These are phyloP conservation scores for Pteromalus puparum DNA, from an alignment of 1,140 invertebrate species.

Conservation along the genomic window DNA sequence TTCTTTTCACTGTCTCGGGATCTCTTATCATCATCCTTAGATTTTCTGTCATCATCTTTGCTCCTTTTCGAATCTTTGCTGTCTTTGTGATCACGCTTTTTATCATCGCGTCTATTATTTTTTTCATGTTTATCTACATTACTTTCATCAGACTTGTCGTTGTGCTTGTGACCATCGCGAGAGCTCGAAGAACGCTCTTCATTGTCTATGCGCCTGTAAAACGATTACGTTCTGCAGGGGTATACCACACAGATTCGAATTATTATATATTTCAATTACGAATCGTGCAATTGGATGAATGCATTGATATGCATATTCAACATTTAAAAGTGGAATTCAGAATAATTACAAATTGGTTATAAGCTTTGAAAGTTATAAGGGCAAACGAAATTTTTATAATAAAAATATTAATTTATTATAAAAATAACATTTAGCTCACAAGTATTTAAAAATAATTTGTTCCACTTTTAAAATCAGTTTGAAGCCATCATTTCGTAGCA, in stretches of 20 bases:
- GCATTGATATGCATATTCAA: conserved; percentile 36
- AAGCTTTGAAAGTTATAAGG: not conserved
- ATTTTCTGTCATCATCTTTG: conserved; percentile 62
- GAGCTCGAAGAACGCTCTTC: conserved; percentile 66
- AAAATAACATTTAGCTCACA: not conserved
- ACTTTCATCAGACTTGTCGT: conserved; percentile 58
- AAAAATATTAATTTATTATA: not conserved
- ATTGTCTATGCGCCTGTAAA: conserved; percentile 73
- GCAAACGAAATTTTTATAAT: not conserved
- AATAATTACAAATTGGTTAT: not conserved
- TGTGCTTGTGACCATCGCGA: conserved; percentile 65
- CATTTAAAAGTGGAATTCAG: conserved; percentile 37
- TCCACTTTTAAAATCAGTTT: conserved; percentile 19
- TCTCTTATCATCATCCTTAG: conserved; percentile 66
- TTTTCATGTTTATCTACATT: conserved; percentile 41
- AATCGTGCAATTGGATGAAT: conserved; percentile 52
- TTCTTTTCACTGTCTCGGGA: conserved; percentile 65
- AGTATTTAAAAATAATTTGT: not conserved
- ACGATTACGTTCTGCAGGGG: conserved; percentile 76
- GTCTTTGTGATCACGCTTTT: conserved; percentile 65
- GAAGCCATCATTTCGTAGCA: conserved; percentile 3
- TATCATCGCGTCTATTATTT: conserved; percentile 64
- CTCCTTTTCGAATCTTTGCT: conserved; percentile 61
- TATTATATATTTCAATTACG: conserved; percentile 69
- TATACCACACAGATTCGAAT: conserved; percentile 76